Evolutionary conservation across 2,888 invertebrate species (phyloP).

Genomic region (Leptogaster cylindrica): DNA sequence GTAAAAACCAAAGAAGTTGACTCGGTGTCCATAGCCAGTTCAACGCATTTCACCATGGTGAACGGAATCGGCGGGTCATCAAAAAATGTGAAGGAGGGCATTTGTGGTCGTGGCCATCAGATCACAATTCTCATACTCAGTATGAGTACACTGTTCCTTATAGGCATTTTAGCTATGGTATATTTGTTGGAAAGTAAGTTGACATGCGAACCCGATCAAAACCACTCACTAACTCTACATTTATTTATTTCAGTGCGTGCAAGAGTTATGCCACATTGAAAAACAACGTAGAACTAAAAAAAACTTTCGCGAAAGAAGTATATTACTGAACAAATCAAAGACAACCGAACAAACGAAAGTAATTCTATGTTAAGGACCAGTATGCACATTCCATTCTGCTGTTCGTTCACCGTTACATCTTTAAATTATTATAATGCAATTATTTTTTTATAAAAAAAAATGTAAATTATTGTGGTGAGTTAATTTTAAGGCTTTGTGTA

Average conservation of each 20-base stretch:
- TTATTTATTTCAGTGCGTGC: conserved; percentile 64
- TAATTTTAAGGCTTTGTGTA: conserved; percentile 14
- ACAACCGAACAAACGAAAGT: conserved; percentile 30
- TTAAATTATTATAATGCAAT: conserved; percentile 26
- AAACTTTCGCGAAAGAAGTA: too few relatives aligned
- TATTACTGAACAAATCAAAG: conserved; percentile 10
- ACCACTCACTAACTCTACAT: neutral
- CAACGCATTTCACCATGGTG: conserved; percentile 86
- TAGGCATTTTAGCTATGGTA: conserved; percentile 80
- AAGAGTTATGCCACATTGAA: conserved; percentile 61
- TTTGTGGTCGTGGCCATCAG: conserved; percentile 78
- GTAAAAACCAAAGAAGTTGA: conserved; percentile 67
- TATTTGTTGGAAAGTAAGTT: conserved; percentile 85
- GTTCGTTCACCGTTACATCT: neutral
- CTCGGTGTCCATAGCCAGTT: conserved; percentile 79
- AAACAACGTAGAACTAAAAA: too few relatives aligned
- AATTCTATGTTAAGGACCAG: conserved; percentile 34
- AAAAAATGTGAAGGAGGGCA: conserved; percentile 70
- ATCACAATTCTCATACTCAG: conserved; percentile 81
- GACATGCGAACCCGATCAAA: neutral
- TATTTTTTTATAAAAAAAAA: neutral
- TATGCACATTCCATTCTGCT: conserved; percentile 13
- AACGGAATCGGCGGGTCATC: conserved; percentile 74
- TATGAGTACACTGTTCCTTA: conserved; percentile 81
- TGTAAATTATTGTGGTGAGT: conserved; percentile 21